Base-by-base conservation (phyloP, 2,888 invertebrate species). In the Volucella inflata region DNA sequence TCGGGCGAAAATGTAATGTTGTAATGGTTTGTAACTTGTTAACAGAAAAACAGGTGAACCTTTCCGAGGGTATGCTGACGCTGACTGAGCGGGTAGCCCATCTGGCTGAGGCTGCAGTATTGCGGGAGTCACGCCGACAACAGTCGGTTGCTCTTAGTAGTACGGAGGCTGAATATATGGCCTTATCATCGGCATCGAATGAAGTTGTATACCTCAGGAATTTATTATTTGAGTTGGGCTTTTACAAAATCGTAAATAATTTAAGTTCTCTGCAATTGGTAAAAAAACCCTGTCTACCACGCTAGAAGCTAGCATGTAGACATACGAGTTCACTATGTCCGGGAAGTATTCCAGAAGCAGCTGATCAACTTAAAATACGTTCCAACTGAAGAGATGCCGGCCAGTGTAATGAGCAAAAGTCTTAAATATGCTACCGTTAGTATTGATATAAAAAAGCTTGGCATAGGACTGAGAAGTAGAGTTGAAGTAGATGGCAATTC, bases 61-160 rank as follows among this genome's bases (percentile, higher is more conserved):
- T 16, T 14, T 85, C 21, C 16, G 17, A 44, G 71, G 71, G 8
- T 80, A 64, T 53, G 76, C 71, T 14, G 80, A 80, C 48, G 80
- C 72, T 4, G 85, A 76, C n/a, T 80, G 85, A 76, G 67, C 60
- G 8, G 59, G 57, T 14, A 36, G 51, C 16, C 50, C 38, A 62
- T 9, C n/a, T 70, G 16, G 67, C 51, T 50, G 62, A 1, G 6
- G 30, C 30, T 6, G 30, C 30, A 21, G 21, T 1, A 21, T 0
- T 30, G 21, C 4, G 21, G 3, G 21, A 21, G 21, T 30, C 30
- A 30, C 30, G 30, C 4, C 0, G 6, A 60, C 42, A 51, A 16
- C 48, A 8, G 2, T 46, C 42, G 12, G 16, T 65, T 8, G 55
- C 65, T 4, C 16, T 46, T 12, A 48, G 55, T 3, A 75, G 38